These are phyloP conservation scores for Brachyhypopomus occidentalis DNA, from an alignment of 2,113 vertebrate species.

Conservation along the genomic window DNA sequence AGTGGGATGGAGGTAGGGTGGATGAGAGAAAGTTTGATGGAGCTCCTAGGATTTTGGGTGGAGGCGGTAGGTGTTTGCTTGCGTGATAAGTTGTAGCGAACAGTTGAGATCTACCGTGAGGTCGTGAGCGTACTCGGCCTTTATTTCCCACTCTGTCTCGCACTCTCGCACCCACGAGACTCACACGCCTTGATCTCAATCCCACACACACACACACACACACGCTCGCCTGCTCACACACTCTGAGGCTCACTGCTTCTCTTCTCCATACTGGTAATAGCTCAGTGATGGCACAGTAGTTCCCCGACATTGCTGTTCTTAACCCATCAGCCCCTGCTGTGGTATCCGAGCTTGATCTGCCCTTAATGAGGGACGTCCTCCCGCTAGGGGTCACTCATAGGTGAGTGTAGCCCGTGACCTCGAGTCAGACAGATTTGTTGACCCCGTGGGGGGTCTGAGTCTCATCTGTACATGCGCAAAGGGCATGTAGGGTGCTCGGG, in stretches of 20 bases:
- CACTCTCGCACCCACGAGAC: not conserved
- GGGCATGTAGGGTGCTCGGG: not conserved
- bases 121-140: constrained; percentile 46
- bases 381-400: too few species aligned
- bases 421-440: too few species aligned
- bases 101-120: constrained; percentile 47
- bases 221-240: not conserved
- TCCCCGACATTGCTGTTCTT: too few species aligned
- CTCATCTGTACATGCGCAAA: not conserved
- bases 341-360: not conserved
- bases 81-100: constrained; percentile 52
- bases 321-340: too few species aligned
- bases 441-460: too few species aligned
- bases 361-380: not conserved
- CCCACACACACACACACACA: constrained; percentile 39
- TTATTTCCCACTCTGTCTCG: constrained; percentile 19
- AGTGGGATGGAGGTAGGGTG: not conserved
- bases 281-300: not conserved
- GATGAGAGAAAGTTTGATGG: not conserved
- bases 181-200: too few species aligned
- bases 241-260: too few species aligned
- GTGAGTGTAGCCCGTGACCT: too few species aligned
- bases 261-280: not conserved
- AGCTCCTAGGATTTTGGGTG: not conserved
- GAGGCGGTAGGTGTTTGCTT: constrained; percentile 39